Conservation (phyloP, 2,888 invertebrate genomes). For the Herminia tarsipennalis region DNA sequence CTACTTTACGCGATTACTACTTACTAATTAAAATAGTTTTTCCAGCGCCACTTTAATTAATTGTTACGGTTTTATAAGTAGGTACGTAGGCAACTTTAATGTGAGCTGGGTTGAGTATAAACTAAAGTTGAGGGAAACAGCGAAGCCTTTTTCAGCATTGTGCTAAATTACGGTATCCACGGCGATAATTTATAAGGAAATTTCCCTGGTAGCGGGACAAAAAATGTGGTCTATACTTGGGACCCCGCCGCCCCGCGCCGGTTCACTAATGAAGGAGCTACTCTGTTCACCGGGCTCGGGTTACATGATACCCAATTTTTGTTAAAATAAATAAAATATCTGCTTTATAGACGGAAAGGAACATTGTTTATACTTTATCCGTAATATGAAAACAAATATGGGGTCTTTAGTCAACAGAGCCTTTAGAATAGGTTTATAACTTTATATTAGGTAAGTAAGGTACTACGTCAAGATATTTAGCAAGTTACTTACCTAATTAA, state of each 20-base stretch:
- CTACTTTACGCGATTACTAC: neutral
- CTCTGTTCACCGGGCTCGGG: conserved; percentile 44
- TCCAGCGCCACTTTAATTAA: conserved; percentile 7
- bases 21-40: conserved; percentile 2
- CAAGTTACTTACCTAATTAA: too few relatives aligned
- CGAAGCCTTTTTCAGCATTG: conserved; percentile 31
- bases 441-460: too few relatives aligned
- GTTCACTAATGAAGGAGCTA: conserved; percentile 78
- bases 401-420: too few relatives aligned
- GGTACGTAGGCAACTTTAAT: conserved; percentile 10
- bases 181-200: conserved; percentile 49
- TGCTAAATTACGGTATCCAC: conserved; percentile 41
- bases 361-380: too few relatives aligned
- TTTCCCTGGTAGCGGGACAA: conserved; percentile 63
- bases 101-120: conserved; percentile 10
- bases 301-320: conserved; percentile 51
- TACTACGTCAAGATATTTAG: too few relatives aligned
- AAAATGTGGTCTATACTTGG: conserved; percentile 74
- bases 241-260: conserved; percentile 55
- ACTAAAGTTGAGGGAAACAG: conserved; percentile 13
- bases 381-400: too few relatives aligned
- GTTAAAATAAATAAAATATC: conserved; percentile 1
- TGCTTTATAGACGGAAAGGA: too few relatives aligned
- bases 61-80: conserved; percentile 5
- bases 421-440: too few relatives aligned